These are phyloP conservation scores for Myocastor coypus DNA, from an alignment of 2,113 vertebrate genomes.

Conservation along the genomic window DNA sequence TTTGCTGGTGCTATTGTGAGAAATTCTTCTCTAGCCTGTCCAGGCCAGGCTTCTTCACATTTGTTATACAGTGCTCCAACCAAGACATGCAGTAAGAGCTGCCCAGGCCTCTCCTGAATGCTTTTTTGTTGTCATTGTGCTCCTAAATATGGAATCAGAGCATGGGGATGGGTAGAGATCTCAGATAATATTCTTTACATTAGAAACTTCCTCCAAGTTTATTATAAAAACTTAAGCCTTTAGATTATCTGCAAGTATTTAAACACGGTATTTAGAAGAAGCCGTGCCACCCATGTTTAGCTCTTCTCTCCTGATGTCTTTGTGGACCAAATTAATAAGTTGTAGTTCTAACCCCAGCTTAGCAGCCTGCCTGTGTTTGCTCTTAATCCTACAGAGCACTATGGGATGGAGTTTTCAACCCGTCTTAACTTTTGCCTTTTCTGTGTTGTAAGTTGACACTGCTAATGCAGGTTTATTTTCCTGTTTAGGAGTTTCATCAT, in stretches of 20 bases:
- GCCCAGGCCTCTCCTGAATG: neutral
- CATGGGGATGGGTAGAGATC: neutral
- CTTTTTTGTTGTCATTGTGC: neutral
- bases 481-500: slow-evolving; percentile 91
- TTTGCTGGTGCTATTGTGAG: neutral
- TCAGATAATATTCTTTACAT: neutral
- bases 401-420: neutral
- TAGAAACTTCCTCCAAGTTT: neutral
- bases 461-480: slow-evolving; percentile 73
- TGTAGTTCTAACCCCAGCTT: slow-evolving; percentile 4
- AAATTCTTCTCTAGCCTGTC: neutral
- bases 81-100: neutral
- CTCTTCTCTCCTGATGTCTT: neutral
- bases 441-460: slow-evolving; percentile 62
- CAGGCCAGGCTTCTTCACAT: neutral
- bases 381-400: neutral
- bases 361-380: neutral
- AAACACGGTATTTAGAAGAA: neutral
- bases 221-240: neutral
- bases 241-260: neutral
- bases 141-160: neutral
- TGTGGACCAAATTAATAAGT: neutral
- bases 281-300: neutral
- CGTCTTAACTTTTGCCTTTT: slow-evolving; percentile 58
- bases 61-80: neutral